Evolutionary conservation across 1,140 invertebrate genomes (phyloP).

Genomic region (Euura lappo): DNA sequence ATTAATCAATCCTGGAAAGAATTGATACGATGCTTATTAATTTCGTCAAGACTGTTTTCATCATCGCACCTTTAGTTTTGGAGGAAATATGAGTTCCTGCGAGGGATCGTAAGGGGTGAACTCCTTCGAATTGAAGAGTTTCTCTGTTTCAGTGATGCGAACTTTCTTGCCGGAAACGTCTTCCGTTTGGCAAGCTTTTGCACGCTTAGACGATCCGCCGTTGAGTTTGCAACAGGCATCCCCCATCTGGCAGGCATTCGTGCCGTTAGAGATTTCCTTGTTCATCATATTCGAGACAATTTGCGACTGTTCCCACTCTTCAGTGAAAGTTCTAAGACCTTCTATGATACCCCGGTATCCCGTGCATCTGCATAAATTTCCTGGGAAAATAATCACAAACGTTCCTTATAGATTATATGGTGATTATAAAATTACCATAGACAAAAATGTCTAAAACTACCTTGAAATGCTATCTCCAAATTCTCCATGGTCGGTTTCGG

Average conservation of each 20-base stretch:
- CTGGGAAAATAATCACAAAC: constrained; percentile 50
- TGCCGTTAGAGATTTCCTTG: constrained; percentile 37
- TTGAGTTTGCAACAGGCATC: constrained; percentile 64
- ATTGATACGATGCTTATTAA: too few species aligned
- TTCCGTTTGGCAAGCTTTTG: constrained; percentile 39
- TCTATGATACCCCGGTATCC: constrained; percentile 91
- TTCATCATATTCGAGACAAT: constrained; percentile 27
- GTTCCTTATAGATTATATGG: too few species aligned
- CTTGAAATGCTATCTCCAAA: constrained; percentile 84
- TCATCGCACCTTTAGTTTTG: constrained; percentile 75
- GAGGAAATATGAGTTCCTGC: constrained; percentile 95
- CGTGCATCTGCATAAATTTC: constrained; percentile 90
- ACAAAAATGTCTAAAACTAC: constrained; percentile 33
- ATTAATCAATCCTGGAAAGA: too few species aligned
- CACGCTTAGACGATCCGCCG: constrained; percentile 17
- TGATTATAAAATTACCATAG: too few species aligned
- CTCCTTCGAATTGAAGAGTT: constrained; percentile 70
- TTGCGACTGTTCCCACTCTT: constrained; percentile 72
- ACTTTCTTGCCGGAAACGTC: constrained; percentile 27
- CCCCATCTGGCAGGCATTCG: constrained; percentile 65
- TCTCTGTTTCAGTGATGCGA: constrained; percentile 53
- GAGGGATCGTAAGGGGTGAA: constrained; percentile 81
- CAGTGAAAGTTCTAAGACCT: constrained; percentile 83
- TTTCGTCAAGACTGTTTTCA: constrained; percentile 15
- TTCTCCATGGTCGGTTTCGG: constrained; percentile 72